Conservation (phyloP, 2,113 vertebrate genomes). For the Cryptomyrus ogoouensis region DNA sequence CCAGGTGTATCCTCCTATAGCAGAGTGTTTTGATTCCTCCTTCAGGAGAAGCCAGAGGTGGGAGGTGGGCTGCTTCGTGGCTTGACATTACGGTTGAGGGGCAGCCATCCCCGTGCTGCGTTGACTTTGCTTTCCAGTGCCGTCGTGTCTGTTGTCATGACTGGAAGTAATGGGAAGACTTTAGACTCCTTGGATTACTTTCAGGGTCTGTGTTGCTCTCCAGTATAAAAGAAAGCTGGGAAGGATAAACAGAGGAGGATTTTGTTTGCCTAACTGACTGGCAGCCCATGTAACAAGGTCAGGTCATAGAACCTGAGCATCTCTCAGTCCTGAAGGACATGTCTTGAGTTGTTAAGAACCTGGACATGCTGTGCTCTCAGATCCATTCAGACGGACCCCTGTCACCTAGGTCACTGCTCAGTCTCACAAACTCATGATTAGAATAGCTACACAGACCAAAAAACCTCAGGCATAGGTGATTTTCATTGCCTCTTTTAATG, state of each 20-base stretch:
- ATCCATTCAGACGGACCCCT: not conserved
- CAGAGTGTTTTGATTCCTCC: not conserved
- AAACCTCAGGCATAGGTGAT: not conserved
- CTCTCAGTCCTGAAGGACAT: not conserved
- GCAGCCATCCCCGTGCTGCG: not conserved
- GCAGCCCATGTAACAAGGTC: not conserved
- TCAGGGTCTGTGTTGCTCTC: not conserved
- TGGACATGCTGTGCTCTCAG: not conserved
- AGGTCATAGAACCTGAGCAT: not conserved
- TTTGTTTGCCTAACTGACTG: not conserved
- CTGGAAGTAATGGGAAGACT: not conserved
- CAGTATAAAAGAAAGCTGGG: not conserved
- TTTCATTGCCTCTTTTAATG: not conserved
- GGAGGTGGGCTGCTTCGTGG: not conserved
- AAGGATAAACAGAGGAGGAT: not conserved
- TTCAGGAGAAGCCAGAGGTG: not conserved
- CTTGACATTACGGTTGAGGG: not conserved
- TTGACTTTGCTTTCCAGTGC: not conserved
- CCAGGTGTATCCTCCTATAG: not conserved
- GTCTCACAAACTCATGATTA: not conserved
- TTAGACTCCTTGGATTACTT: not conserved
- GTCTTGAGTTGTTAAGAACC: not conserved
- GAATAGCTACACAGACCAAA: not conserved
- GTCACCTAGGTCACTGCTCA: not conserved
- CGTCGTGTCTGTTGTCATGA: not conserved